These are phyloP conservation scores for Cecropterus lyciades DNA, from an alignment of 1,140 invertebrate species.

Conservation along the genomic window DNA sequence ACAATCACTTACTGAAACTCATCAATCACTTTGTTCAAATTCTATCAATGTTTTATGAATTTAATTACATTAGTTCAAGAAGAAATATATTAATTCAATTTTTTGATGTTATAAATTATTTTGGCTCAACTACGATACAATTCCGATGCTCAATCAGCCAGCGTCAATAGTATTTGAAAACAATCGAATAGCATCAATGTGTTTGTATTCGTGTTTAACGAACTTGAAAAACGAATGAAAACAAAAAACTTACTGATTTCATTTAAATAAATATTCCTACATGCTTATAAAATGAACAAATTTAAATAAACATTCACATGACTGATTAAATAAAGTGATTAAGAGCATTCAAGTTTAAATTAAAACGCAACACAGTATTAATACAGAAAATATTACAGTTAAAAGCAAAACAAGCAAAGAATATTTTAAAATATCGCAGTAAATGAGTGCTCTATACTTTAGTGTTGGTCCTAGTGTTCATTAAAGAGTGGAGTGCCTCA, in stretches of 20 bases:
- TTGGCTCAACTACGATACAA: background rate
- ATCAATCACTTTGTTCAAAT: too few species aligned
- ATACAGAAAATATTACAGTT: background rate
- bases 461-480: constrained; percentile 54
- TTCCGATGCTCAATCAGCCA: constrained; percentile 12
- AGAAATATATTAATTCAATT: background rate
- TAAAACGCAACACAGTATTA: too few species aligned
- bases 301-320: too few species aligned
- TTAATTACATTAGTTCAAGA: too few species aligned
- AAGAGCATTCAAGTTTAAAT: too few species aligned
- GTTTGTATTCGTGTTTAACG: constrained; percentile 11
- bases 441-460: constrained; percentile 50
- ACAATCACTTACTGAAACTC: too few species aligned
- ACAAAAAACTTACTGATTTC: constrained; percentile 3
- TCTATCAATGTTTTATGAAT: too few species aligned
- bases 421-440: constrained; percentile 18
- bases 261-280: background rate
- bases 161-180: constrained; percentile 15
- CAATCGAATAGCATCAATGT: constrained; percentile 14
- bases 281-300: too few species aligned
- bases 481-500: constrained; percentile 63
- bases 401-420: background rate
- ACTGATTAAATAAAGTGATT: too few species aligned
- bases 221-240: constrained; percentile 14
- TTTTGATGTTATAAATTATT: background rate